These are phyloP conservation scores for Progne subis DNA, from an alignment of 2,113 vertebrate genomes.

Conservation along the genomic window DNA sequence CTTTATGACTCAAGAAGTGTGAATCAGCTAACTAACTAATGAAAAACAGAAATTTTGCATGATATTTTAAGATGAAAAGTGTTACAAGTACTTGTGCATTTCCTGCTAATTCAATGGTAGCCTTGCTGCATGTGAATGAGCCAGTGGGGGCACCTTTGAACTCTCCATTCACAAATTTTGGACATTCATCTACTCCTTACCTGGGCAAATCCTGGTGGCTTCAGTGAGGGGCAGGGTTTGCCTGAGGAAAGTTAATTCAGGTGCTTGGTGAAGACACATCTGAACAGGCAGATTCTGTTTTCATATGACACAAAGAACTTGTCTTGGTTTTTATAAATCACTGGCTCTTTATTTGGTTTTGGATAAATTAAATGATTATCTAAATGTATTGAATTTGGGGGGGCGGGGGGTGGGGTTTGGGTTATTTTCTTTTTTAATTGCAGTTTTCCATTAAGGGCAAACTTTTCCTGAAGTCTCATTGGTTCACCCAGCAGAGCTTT, in stretches of 20 bases:
- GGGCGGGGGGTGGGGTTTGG: too few species aligned
- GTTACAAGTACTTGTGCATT: not conserved
- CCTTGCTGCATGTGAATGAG: not conserved
- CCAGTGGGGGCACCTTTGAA: not conserved
- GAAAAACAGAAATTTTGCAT: not conserved
- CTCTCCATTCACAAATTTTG: not conserved
- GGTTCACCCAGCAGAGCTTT: not conserved
- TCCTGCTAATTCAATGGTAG: not conserved
- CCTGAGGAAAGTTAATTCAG: not conserved
- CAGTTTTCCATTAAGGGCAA: constrained; percentile 10
- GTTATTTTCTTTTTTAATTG: not conserved
- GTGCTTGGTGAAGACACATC: not conserved
- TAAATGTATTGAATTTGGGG: not conserved
- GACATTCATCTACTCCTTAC: not conserved
- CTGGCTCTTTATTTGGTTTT: not conserved
- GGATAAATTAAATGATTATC: not conserved
- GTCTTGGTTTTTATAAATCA: not conserved
- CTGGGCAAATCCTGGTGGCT: not conserved
- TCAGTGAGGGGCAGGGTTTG: not conserved
- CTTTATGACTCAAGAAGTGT: not conserved
- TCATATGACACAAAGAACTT: not conserved
- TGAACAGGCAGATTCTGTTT: not conserved
- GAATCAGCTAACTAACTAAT: not conserved
- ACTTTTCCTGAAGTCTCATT: not conserved
- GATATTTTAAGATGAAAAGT: not conserved